Conservation (phyloP, 2,888 invertebrate species). For the Lasioglossum leucozonium region DNA sequence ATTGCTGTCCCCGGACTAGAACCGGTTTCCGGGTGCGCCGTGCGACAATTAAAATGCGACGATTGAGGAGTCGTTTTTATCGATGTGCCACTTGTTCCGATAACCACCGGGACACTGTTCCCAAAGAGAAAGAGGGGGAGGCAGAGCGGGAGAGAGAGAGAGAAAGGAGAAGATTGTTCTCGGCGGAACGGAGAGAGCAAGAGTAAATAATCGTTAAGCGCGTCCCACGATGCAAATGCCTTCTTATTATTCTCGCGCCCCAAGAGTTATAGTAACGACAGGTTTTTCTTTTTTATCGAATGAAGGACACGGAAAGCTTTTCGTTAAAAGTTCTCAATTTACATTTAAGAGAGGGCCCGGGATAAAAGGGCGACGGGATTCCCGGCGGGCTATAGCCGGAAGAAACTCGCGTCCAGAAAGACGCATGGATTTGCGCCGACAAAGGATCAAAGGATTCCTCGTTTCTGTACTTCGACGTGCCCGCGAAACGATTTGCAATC, state of each 20-base stretch:
- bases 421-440: constrained; percentile 9
- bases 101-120: constrained; percentile 32
- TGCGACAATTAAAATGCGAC: constrained; percentile 62
- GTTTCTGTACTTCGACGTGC: not conserved
- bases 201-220: constrained; percentile 64
- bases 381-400: constrained; percentile 1
- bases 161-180: constrained; percentile 22
- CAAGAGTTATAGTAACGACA: constrained; percentile 44
- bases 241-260: constrained; percentile 57
- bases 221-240: constrained; percentile 60
- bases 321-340: constrained; percentile 50
- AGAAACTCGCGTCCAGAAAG: constrained; percentile 6
- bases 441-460: constrained; percentile 19
- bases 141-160: constrained; percentile 1
- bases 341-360: constrained; percentile 37
- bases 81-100: constrained; percentile 39
- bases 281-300: constrained; percentile 9
- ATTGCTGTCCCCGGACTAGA: constrained; percentile 45
- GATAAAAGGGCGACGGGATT: not conserved
- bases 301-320: constrained; percentile 34
- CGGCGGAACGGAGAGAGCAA: constrained; percentile 27
- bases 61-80: constrained; percentile 64
- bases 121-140: not conserved
- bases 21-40: constrained; percentile 24
- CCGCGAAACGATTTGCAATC: constrained; percentile 30